Base-by-base conservation (phyloP, 2,797 vertebrate genomes). In the Hozukius guyotensis region DNA sequence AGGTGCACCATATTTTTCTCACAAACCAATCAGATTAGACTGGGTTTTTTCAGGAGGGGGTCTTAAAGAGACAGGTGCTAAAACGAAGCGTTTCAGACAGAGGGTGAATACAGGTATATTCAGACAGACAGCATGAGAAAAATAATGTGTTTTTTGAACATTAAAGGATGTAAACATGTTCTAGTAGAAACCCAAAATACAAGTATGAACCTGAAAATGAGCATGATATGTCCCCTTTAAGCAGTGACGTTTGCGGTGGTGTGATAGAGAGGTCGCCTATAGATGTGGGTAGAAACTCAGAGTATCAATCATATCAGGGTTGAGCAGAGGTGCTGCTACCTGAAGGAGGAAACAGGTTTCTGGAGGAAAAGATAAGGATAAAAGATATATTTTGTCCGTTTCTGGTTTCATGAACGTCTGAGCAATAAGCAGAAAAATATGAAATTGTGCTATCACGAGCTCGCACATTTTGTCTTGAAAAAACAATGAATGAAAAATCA, bases 231-330 rank as follows among this genome's bases (percentile, higher is more conserved):
- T 42, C 3, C 72, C 59, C 66, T 86, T 65, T 46, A 72, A 59
- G 64, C 42, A 12, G 38, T 42, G 36, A 42, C 8, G 16, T 20
- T 46, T 75, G 42, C 14, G 22, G 5, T 62, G 12, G 32, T 74
- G 52, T 68, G 61, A 68, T 63, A 63, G 32, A 62, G 61, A 73
- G 38, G 59, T 60, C 18, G 16, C 9, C 27, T 61, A 24, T 11
- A 68, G 24, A 59, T 38, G 29, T 55, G 60, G 9, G 29, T 11
- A 22, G 49, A 78, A 73, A 82, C 79, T 63, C 34, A 65, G 71
- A 77, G 68, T 68, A 38, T 77, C 22, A 55, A 56, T 70, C 27
- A 60, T 34, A 20, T 63, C 13, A 68, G 64, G 56, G 59, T 29
- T 49, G 53, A 82, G 32, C 46, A 27, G 55, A 81, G 63, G 24